Evolutionary conservation across 2,888 invertebrate genomes (phyloP), one percentile per base, ranked within the genome.

Genomic region (Villa cingulata): DNA sequence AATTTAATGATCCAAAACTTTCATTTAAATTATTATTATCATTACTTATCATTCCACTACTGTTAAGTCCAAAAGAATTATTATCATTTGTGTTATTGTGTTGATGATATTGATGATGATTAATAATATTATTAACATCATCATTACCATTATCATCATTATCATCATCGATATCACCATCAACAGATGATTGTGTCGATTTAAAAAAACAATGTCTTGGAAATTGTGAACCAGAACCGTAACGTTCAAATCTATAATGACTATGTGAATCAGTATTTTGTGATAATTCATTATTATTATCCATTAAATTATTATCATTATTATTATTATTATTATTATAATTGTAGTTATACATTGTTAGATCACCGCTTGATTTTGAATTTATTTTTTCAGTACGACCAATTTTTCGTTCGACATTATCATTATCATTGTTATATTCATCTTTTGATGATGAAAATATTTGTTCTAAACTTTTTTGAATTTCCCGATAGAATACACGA

Each of bases 171-270:
- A 53, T 54, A 6, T 56, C 55, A 23, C 57, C 59, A 17, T 55
- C 41, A 5, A 57, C 55, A 46, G 54, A 56, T 7, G 59, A 56
- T 16, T 59, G 62, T 38, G 66, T 60, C 16, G 51, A 52, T 3
- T 61, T 60, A 36, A 70, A 68, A 54, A 70, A 70, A 42, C 62
- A 68, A 49, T 68, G 64, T 0, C 70, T 60, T 1, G 63, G 59
- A 50, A 70, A 70, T 49, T 70, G 68, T 0, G 69, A 70, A 0
- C 65, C 66, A 2, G 67, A 68, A n/a, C 62, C 63, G 42, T 64
- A 62, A 5, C 64, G 62, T 49, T 63, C 62, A 53, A 68, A 68
- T 17, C 62, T 59, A 50, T 60, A 61, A 18, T 48, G 50, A 0
- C 27, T 48, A 16, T 52, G 52, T 9, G 43, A 51, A 50, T 20